Base-by-base conservation (phyloP, 1,140 invertebrate species). In the Drosophila nigromelanica region DNA sequence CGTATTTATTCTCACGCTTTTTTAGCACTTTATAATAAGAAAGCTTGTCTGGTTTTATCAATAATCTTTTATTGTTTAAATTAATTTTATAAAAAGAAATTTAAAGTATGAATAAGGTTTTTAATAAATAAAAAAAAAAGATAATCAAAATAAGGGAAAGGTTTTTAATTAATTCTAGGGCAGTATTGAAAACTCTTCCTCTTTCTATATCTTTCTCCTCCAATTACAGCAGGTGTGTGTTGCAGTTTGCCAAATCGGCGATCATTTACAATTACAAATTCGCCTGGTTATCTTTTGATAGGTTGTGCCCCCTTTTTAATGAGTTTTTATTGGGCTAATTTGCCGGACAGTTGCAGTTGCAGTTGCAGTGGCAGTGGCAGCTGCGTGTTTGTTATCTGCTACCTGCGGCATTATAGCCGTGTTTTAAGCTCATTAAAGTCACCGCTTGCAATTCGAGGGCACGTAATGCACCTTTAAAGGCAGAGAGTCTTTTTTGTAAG, bases 391-490 rank as follows among this genome's bases (percentile, higher is more conserved):
- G 61, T 74, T 85, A 86, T 85, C 76, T 73, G 30, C 24, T 48
- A n/a, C 42, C 21, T 24, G 54, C 42, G 42, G 43, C 56, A 39
- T 55, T 74, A 33, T 59, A 74, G 39, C 79, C 75, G 64, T 76
- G 73, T 80, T 77, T 63, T 58, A 66, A 58, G 72, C 64, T 68
- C 83, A 85, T 85, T 86, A 86, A 85, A 85, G 64, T 71, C 66
- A 62, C 27, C 59, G 63, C 58, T 55, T 55, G 56, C 61, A 30
- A 63, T 62, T 75, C 50, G 62, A 76, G 80, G 76, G 72, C 80
- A 82, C 80, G 67, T 79, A 73, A 72, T 59, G 68, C 51, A 40
- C 67, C 50, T 72, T 79, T 83, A 79, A 79, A 64, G 76, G 4
- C 64, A 56, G 14, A 6, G 15, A 42, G 39, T 51, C 15, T 15